These are phyloP conservation scores for Hydrochoerus hydrochaeris DNA, from an alignment of 2,113 vertebrate genomes.

Conservation along the genomic window DNA sequence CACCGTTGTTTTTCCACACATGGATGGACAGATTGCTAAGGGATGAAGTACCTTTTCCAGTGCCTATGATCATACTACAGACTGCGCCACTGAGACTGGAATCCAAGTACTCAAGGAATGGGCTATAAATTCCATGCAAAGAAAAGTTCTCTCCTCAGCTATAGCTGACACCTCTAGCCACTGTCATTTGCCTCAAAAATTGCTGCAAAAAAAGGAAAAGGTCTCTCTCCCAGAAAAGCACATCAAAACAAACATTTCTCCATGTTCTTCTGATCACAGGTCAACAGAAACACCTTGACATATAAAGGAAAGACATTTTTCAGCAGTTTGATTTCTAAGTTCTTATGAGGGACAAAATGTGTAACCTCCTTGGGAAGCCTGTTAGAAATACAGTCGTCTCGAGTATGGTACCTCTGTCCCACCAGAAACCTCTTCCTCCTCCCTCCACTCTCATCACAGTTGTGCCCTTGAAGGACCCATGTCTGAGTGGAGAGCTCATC, in stretches of 20 bases:
- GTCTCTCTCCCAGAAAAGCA: background rate
- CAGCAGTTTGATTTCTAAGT: conserved; percentile 21
- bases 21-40: background rate
- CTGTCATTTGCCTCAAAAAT: background rate
- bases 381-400: background rate
- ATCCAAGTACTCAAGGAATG: background rate
- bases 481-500: background rate
- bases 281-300: background rate
- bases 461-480: background rate
- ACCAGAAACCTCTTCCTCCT: background rate
- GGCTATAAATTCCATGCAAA: background rate
- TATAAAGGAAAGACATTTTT: conserved; percentile 28
- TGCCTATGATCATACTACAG: background rate
- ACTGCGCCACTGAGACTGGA: background rate
- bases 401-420: background rate
- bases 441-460: background rate
- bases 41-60: background rate
- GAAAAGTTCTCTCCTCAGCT: background rate
- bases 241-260: background rate
- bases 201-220: background rate
- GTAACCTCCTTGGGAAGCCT: background rate
- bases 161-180: background rate
- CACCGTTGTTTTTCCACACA: background rate
- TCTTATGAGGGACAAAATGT: background rate
- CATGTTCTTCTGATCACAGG: background rate